These are phyloP conservation scores for Stegodyphus dumicola DNA, from an alignment of 1,140 invertebrate species.

Conservation along the genomic window DNA sequence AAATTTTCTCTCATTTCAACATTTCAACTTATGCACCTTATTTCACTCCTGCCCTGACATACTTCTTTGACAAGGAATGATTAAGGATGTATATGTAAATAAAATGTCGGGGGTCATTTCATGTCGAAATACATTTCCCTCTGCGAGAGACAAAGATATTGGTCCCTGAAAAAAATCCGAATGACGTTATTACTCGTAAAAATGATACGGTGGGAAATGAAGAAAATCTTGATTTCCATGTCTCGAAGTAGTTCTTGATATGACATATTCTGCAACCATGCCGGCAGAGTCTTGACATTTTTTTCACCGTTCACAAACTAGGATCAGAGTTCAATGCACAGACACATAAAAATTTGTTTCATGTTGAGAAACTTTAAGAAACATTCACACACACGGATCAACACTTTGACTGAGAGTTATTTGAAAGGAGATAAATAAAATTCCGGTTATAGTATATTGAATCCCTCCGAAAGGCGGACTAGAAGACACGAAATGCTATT, in stretches of 20 bases:
- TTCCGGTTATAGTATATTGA: constrained; percentile 10
- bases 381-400: constrained; percentile 21
- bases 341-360: not conserved
- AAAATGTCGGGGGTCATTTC: too few species aligned
- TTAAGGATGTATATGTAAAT: too few species aligned
- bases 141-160: constrained; percentile 37
- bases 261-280: constrained; percentile 32
- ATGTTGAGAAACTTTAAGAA: constrained; percentile 10
- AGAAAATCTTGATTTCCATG: constrained; percentile 32
- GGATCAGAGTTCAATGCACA: not conserved
- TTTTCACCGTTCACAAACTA: not conserved
- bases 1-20: too few species aligned
- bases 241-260: constrained; percentile 52
- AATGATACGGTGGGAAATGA: constrained; percentile 46
- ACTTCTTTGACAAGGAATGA: too few species aligned
- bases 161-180: constrained; percentile 52
- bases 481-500: constrained; percentile 18
- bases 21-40: not conserved
- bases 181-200: constrained; percentile 30
- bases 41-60: not conserved
- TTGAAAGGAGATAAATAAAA: constrained; percentile 20
- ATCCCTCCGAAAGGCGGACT: constrained; percentile 16
- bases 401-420: constrained; percentile 30
- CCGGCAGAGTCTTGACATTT: not conserved
- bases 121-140: not conserved